These are phyloP conservation scores for Portevinia maculata DNA, from an alignment of 2,888 invertebrate genomes.

Conservation along the genomic window DNA sequence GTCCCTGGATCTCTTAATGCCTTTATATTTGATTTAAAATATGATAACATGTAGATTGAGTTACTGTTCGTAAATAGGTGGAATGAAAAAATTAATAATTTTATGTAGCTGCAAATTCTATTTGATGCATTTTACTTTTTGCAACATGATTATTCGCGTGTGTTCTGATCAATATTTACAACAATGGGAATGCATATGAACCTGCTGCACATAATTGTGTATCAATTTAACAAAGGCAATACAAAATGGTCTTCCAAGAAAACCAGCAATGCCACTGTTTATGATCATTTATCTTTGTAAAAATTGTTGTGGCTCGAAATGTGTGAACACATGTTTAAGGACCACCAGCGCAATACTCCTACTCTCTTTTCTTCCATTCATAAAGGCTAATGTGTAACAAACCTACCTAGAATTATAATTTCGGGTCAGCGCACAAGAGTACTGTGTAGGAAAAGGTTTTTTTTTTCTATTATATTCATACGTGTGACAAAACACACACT, in stretches of 20 bases:
- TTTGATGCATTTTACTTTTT: no score
- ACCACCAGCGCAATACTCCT: slow-evolving; percentile 52
- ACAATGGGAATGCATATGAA: no score
- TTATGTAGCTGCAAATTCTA: no score
- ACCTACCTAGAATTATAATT: slow-evolving; percentile 14
- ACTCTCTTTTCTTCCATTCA: slow-evolving; percentile 6
- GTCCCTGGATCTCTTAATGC: no score
- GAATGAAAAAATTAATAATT: no score
- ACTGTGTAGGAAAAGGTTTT: slow-evolving; percentile 26
- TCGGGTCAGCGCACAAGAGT: slow-evolving; percentile 19
- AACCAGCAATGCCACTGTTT: slow-evolving; percentile 40
- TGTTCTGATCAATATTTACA: no score
- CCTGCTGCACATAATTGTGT: no score
- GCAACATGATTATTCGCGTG: no score
- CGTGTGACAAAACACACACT: slow-evolving; percentile 62
- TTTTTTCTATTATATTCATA: slow-evolving; percentile 1
- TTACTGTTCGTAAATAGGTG: no score
- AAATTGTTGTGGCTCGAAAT: slow-evolving; percentile 54
- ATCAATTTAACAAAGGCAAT: not conserved
- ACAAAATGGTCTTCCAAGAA: no score
- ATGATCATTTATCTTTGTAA: slow-evolving; percentile 45
- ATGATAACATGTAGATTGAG: no score
- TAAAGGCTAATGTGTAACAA: slow-evolving; percentile 18
- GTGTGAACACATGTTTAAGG: slow-evolving; percentile 69
- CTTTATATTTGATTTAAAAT: no score